Percentiles rank a stretch among this genome's conserved stretches.
phyloP scores from a whole-genome alignment of 1,140 invertebrate species.

The Platorchestia sp. region DNA sequence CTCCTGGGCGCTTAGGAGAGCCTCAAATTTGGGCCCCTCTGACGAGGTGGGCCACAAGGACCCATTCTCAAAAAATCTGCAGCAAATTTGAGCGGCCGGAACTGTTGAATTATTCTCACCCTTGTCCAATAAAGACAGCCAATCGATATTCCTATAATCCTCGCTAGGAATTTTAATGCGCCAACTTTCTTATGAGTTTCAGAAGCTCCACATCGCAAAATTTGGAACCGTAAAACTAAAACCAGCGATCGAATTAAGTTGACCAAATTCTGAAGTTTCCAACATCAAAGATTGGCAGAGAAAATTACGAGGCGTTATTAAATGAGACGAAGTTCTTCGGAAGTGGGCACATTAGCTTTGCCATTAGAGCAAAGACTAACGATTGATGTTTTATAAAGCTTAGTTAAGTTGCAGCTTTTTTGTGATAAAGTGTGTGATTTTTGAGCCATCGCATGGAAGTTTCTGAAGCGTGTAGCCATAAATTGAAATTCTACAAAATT shows the following conservation, averaged over 20 bases:
- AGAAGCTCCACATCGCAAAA: neutral
- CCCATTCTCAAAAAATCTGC: neutral
- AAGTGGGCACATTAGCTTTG: neutral
- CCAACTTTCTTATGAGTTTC: neutral
- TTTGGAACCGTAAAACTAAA: neutral
- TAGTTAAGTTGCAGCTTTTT: neutral
- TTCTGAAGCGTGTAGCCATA: neutral
- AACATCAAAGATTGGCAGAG: neutral
- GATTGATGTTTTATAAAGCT: neutral
- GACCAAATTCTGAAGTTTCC: neutral
- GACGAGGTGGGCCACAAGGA: neutral
- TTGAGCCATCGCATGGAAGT: neutral
- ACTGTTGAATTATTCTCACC: neutral
- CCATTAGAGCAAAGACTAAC: neutral
- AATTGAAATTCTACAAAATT: too few species aligned
- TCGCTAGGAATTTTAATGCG: neutral
- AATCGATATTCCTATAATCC: slow-evolving; percentile 25
- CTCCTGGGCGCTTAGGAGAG: neutral
- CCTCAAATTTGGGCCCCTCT: neutral
- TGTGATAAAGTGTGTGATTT: neutral
- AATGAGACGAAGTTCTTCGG: neutral
- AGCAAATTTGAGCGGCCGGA: neutral
- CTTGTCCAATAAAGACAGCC: neutral
- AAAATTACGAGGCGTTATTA: neutral
- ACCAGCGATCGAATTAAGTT: neutral